A percentile compares a stretch with the other conserved stretches of the same genome.
phyloP scores from a whole-genome alignment of 2,113 vertebrate genomes.

The Zingel zingel region DNA sequence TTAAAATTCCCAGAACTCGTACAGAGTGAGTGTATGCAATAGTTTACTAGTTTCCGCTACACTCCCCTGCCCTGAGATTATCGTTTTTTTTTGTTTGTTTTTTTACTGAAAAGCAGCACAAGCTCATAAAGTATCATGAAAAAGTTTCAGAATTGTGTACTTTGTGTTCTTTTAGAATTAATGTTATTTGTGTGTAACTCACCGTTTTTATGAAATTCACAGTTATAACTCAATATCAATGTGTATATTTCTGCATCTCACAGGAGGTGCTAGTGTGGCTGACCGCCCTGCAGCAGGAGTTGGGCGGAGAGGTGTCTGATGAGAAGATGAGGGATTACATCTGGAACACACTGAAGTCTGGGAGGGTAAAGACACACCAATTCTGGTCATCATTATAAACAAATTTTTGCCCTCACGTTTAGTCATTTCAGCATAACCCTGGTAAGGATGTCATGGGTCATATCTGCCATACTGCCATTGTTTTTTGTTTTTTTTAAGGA shows the following conservation, averaged over 20 bases:
- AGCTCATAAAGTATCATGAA: background rate
- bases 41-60: background rate
- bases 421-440: background rate
- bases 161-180: background rate
- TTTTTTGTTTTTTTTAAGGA: too few species aligned
- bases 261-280: constrained; percentile 98
- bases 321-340: constrained; percentile 95
- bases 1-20: background rate
- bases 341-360: constrained; percentile 98
- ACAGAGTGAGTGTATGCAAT: background rate
- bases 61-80: background rate
- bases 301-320: constrained; percentile 94
- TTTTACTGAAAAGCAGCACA: background rate
- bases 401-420: background rate
- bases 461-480: too few species aligned
- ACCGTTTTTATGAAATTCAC: background rate
- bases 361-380: constrained; percentile 86
- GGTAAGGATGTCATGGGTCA: background rate
- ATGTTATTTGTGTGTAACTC: background rate
- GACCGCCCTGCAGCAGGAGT: constrained; percentile 94
- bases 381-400: background rate
- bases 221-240: background rate
- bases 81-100: too few species aligned
- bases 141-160: background rate
- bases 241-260: background rate